Base-by-base conservation (phyloP, 2,888 invertebrate genomes). In the Plusia festucae region DNA sequence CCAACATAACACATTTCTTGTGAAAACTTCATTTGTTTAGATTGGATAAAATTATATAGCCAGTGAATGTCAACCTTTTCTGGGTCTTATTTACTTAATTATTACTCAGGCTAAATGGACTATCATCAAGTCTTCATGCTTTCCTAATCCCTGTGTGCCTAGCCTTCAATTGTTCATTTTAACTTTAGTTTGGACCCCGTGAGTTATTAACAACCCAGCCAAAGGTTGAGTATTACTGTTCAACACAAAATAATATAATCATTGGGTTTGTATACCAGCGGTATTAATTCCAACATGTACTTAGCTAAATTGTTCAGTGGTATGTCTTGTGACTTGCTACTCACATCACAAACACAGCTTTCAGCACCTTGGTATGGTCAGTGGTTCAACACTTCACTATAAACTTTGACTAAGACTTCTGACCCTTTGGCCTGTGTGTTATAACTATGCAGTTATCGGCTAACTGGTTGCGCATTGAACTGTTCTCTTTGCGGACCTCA, bases 401-500 rank as follows among this genome's bases (percentile, higher is more conserved):
- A 60, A 65, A 66, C 65, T 69, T 65, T 64, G 86, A 85, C 91
- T 94, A 94, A 79, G 92, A 92, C 73, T 91, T 94, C 78, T 92
- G 88, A 0, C 88, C 88, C 67, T 93, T 93, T 1, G 90, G 85
- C 82, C 90, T 86, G 52, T 89, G 88, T 44, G 80, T 79, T 67
- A 90, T 82, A 51, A 93, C 92, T 82, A 97, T 95, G 64, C 97
- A 97, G 83, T 97, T 96, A 77, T 96, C 96, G 22, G 96, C 96
- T 40, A 97, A 88, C 73, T 97, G 96, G 64, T 96, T 96, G 76
- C 93, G 82, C 83, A 98, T 95, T 51, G 97, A 95, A 54, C 96
- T 93, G 88, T 98, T 98, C 86, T 98, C 98, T 77, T 97, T 96
- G 85, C 97, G 97, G 53, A 98, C 92, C 78, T 97, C 97, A 9